Conservation (phyloP, 2,888 invertebrate species). For the Plebejus argus region DNA sequence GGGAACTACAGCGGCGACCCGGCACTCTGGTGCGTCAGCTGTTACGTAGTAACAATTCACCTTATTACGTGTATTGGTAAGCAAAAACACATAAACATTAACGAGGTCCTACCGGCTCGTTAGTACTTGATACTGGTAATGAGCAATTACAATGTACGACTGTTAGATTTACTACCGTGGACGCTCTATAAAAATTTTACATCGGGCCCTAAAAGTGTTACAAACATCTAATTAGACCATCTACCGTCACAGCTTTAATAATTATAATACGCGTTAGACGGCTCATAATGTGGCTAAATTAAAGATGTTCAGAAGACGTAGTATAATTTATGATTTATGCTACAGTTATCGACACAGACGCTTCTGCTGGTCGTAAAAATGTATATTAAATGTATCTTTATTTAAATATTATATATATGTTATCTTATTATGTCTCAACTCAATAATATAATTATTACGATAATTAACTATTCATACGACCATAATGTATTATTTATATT, state of each 20-base stretch:
- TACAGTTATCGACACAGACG: neutral
- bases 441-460: neutral
- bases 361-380: neutral
- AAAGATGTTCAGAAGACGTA: neutral
- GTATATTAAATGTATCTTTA: neutral
- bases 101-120: neutral
- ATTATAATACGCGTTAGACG: neutral
- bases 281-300: too few relatives aligned
- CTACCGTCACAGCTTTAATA: neutral
- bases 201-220: neutral
- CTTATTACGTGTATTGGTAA: neutral
- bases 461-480: neutral
- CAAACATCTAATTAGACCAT: neutral
- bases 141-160: neutral
- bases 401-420: too few relatives aligned
- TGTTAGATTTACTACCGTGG: neutral
- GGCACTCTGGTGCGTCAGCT: neutral
- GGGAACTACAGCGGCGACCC: neutral
- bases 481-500: too few relatives aligned
- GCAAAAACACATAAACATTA: neutral
- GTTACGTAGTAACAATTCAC: neutral
- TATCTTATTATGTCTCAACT: neutral
- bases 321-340: neutral
- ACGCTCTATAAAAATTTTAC: neutral
- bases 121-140: neutral